These are phyloP conservation scores for Meganola albula DNA, from an alignment of 2,888 invertebrate species.

Conservation along the genomic window DNA sequence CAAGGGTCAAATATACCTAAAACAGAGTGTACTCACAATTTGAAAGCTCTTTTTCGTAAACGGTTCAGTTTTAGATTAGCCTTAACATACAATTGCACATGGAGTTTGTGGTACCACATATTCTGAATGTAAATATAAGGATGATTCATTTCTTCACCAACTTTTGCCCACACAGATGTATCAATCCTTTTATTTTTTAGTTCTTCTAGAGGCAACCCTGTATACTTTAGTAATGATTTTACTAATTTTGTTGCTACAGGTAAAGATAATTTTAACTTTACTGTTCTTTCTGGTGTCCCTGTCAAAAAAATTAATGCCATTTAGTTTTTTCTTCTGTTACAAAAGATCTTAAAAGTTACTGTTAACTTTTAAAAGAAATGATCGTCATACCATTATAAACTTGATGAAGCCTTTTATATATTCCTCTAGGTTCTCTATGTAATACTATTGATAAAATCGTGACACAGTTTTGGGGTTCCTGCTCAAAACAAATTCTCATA, in stretches of 20 bases:
- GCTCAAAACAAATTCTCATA: constrained; percentile 49
- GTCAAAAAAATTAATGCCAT: constrained; percentile 5
- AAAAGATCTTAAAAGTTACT: not conserved
- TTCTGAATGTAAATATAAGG: constrained; percentile 37
- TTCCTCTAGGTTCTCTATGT: constrained; percentile 48
- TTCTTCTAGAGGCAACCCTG: constrained; percentile 39
- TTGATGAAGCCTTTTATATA: constrained; percentile 41
- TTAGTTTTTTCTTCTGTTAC: too few species aligned
- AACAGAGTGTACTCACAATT: constrained; percentile 44
- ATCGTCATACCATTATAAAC: constrained; percentile 29
- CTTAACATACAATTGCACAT: constrained; percentile 55
- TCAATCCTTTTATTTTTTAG: constrained; percentile 48
- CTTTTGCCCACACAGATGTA: constrained; percentile 44
- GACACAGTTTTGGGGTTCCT: constrained; percentile 40
- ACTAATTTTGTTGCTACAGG: constrained; percentile 46
- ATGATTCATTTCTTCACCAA: constrained; percentile 44
- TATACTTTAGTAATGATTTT: constrained; percentile 40
- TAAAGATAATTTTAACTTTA: constrained; percentile 45
- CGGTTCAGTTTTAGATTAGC: constrained; percentile 42
- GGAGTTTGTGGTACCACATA: constrained; percentile 52
- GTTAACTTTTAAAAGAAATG: not conserved
- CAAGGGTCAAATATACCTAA: too few species aligned
- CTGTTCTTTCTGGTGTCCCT: constrained; percentile 40
- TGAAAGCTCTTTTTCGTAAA: constrained; percentile 40
- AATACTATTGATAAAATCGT: constrained; percentile 40